Evolutionary conservation across 2,888 invertebrate genomes (phyloP), one percentile per base, ranked within the genome.

Genomic region (Diogma glabrata): DNA sequence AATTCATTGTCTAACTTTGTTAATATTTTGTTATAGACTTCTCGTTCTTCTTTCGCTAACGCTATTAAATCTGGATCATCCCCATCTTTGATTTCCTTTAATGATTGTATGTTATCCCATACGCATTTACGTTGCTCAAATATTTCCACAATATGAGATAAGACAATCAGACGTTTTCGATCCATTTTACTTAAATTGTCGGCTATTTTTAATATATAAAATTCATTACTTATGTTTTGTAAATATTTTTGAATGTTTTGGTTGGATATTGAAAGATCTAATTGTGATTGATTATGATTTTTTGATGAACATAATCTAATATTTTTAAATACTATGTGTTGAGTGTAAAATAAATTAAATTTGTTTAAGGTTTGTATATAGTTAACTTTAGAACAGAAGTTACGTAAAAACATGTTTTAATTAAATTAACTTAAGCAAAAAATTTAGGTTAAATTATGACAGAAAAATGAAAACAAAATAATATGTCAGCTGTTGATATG

Each of bases 21-120:
- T 7, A 54, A 30, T 17, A 52, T 16, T 14, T 22, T 26, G 14
- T 16, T n/a, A 46, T 52, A 54, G 3, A 61, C 58, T 60, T 68
- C 60, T 51, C 77, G 78, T 63, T 89, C 89, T 61, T 84, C 83
- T 58, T 77, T 75, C 7, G 82, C 81, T 58, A 87, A 71, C 52
- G 76, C 68, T 51, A 75, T 75, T 67, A 88, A 78, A 58, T 85
- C 86, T 50, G 75, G 72, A 50, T 84, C 78, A 36, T 70, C 68
- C 54, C 81, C 78, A 22, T 75, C 73, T 56, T 78, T 75, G 4
- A 87, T 69, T 46, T 84, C 82, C 55, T 76, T 73, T 10, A 84
- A 68, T 26, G 74, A 77, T 16, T 74, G 71, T 8, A 86, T 75
- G 60, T 79, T 82, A 17, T 79, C 75, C 36, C 75, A 67, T 20